These are phyloP conservation scores for Candidula unifasciata DNA, from an alignment of 2,888 invertebrate genomes.

Conservation along the genomic window DNA sequence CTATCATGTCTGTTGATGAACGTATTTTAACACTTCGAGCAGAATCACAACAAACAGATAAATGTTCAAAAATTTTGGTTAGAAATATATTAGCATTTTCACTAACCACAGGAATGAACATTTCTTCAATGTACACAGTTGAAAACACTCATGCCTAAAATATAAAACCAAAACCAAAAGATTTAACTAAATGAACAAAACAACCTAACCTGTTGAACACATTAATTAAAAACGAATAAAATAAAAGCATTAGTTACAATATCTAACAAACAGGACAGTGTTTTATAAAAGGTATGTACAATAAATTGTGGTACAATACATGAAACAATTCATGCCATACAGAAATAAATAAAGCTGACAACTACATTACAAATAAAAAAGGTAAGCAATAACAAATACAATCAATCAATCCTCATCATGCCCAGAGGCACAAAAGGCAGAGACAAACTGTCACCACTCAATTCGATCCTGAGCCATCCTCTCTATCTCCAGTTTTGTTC, in stretches of 20 bases:
- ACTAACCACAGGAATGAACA: slow-evolving; percentile 34
- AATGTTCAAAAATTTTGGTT: not conserved
- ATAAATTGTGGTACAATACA: no score
- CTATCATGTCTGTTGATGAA: no score
- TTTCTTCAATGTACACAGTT: slow-evolving; percentile 1
- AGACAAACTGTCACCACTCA: no score
- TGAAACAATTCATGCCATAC: no score
- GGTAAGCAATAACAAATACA: no score
- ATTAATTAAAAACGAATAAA: not conserved
- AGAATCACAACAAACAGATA: not conserved
- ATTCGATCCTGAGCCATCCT: no score
- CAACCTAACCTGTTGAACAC: not conserved
- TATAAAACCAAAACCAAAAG: not conserved
- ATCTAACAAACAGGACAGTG: not conserved
- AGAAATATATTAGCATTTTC: not conserved
- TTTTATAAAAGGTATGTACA: no score
- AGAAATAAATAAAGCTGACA: no score
- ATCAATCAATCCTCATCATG: no score
- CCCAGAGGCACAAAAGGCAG: no score
- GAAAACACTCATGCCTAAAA: not conserved
- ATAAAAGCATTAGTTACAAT: not conserved
- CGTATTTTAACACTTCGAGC: not conserved
- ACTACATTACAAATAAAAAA: no score
- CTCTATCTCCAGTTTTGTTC: no score
- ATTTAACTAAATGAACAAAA: not conserved